Percentiles rank a stretch among this genome's conserved stretches.
Evolutionary conservation across 1,140 invertebrate genomes (phyloP).

Genomic region (Drosophila paulistorum): DNA sequence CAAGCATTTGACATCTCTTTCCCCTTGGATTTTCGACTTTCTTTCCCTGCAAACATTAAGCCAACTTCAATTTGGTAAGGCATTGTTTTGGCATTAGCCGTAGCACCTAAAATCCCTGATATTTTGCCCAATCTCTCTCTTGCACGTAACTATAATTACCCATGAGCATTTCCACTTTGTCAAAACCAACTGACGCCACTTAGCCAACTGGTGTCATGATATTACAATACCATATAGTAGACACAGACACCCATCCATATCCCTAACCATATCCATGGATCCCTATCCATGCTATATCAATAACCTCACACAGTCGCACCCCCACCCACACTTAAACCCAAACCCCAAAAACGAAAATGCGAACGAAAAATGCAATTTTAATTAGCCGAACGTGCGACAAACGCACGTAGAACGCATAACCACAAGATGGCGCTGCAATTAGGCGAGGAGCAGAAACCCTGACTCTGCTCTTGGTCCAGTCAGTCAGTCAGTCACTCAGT

Average conservation of each 20-base stretch:
- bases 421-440: constrained; percentile 78
- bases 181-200: constrained; percentile 23
- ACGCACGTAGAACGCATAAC: constrained; percentile 76
- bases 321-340: not conserved
- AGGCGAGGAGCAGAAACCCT: constrained; percentile 39
- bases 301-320: constrained; percentile 34
- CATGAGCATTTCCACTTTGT: constrained; percentile 27
- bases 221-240: constrained; percentile 21
- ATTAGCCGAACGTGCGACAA: constrained; percentile 78
- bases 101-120: not conserved
- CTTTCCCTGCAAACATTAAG: not conserved
- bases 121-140: not conserved
- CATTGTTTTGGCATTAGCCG: not conserved
- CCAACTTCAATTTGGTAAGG: not conserved
- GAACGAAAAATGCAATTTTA: constrained; percentile 77
- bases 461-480: not conserved
- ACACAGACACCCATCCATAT: not conserved
- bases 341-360: constrained; percentile 18
- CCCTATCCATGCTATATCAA: constrained; percentile 59
- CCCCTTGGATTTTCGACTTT: too few relatives aligned
- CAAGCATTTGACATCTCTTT: too few relatives aligned
- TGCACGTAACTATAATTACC: constrained; percentile 14
- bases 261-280: constrained; percentile 11
- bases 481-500: constrained; percentile 47
- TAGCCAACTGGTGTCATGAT: constrained; percentile 48